phyloP scores from a whole-genome alignment of 1,140 invertebrate genomes.

The Telenomus remus region DNA sequence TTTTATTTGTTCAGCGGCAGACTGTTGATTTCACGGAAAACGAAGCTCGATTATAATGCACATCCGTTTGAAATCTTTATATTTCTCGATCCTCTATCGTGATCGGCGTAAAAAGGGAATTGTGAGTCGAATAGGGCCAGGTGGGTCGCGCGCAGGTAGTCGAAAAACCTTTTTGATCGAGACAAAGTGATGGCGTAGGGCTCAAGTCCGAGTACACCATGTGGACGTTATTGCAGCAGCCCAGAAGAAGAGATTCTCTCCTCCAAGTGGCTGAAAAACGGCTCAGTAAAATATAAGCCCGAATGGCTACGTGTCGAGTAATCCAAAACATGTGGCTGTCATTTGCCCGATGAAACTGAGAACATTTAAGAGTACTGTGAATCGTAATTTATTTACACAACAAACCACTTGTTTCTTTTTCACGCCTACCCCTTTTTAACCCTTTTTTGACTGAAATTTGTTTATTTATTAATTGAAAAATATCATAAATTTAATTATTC shows the following conservation, averaged over 20 bases:
- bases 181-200: slow-evolving; percentile 44
- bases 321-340: slow-evolving; percentile 34
- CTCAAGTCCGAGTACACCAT: slow-evolving; percentile 9
- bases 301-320: slow-evolving; percentile 3
- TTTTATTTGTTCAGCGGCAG: too few relatives aligned
- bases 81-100: slow-evolving; percentile 15
- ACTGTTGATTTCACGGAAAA: background rate
- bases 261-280: slow-evolving; percentile 17
- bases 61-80: slow-evolving; percentile 48
- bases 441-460: too few relatives aligned
- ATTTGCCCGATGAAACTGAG: slow-evolving; percentile 20
- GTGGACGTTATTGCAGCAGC: slow-evolving; percentile 9
- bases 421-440: too few relatives aligned
- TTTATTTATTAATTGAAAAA: too few relatives aligned
- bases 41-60: slow-evolving; percentile 23
- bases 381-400: too few relatives aligned
- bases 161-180: slow-evolving; percentile 60
- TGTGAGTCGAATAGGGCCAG: slow-evolving; percentile 58
- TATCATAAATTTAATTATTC: too few relatives aligned
- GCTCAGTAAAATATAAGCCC: slow-evolving; percentile 25
- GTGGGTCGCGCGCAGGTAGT: slow-evolving; percentile 65
- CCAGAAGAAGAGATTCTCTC: background rate
- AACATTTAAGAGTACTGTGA: background rate
- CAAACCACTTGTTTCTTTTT: too few relatives aligned
- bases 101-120: slow-evolving; percentile 13